Base-by-base conservation (phyloP, 2,113 vertebrate genomes). In the Genyomyrus donnyi region DNA sequence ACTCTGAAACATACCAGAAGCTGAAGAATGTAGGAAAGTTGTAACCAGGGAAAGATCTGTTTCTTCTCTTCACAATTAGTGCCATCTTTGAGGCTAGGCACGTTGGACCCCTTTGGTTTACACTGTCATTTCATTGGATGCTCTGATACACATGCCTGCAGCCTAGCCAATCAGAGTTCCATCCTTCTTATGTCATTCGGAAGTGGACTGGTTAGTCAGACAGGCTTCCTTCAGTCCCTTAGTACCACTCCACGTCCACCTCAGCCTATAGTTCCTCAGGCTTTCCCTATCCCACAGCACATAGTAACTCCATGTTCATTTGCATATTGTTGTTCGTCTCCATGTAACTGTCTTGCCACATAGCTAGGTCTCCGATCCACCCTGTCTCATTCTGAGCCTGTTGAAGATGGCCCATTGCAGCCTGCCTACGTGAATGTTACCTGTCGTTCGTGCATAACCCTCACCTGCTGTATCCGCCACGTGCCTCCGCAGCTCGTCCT, bases 391-490 rank as follows among this genome's bases (percentile, higher is more conserved):
- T 52, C 19, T 42, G 31, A 87, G 7, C 46, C 15, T 11, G 53
- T 27, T 53, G 35, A 53, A 53, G 39, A 31, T n/a, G 11, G 13
- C 15, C 39, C 84, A 17, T 21, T 27, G 9, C 89, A 70, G 42
- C 83, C 45, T 39, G 46, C 84, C 84, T 27, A 90, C 15, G 6
- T 88, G 15, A 62, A 24, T 87, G 46, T 77, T 77, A 39, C 24
- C 6, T 45, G 42, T 80, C 27, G 42, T 87, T 46, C 87, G 88
- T 50, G 90, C 90, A 48, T 53, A 90, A 62, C 21, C 35, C 24
- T 53, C 88, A 86, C 88, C 80, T 8, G 52, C 77, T 49, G 46
- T 48, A 50, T 87, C 39, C 62, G 85, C 85, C 48, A 35, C 19
- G 27, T 52, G 19, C 85, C 27, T 53, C 46, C 24, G 24, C 7